A percentile compares a stretch with the other conserved stretches of the same genome.
These are phyloP conservation scores for Leptarthrus brevirostris DNA, from an alignment of 2,888 invertebrate species.

Conservation along the genomic window DNA sequence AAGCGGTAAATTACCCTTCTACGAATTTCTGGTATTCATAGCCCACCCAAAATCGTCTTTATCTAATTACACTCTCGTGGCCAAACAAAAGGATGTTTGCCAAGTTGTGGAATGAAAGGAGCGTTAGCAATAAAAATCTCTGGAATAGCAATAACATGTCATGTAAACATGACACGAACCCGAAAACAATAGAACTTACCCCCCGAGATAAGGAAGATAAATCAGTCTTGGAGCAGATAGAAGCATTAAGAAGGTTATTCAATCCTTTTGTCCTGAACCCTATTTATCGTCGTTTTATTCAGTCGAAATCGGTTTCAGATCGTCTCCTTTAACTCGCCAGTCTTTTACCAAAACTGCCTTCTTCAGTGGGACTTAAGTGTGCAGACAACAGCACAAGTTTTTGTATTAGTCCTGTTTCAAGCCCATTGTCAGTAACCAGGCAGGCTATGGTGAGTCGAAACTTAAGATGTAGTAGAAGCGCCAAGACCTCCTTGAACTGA, in stretches of 20 bases:
- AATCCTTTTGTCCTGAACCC: constrained; percentile 39
- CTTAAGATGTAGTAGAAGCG: constrained; percentile 14
- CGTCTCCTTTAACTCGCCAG: constrained; percentile 34
- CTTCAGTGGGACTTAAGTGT: constrained; percentile 1
- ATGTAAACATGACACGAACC: constrained; percentile 38
- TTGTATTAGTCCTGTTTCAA: background rate
- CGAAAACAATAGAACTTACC: background rate
- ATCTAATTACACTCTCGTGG: constrained; percentile 34
- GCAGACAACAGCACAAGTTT: background rate
- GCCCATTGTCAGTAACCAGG: background rate
- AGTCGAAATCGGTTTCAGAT: constrained; percentile 13
- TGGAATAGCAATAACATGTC: constrained; percentile 29
- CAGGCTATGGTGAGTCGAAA: background rate
- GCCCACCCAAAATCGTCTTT: constrained; percentile 26
- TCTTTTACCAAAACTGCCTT: background rate
- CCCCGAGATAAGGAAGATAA: constrained; percentile 16
- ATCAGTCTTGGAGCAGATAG: background rate
- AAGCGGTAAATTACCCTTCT: background rate
- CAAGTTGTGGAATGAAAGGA: background rate
- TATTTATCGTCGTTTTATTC: constrained; percentile 13
- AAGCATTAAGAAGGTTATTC: constrained; percentile 29
- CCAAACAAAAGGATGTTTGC: constrained; percentile 18
- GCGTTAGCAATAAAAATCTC: constrained; percentile 25
- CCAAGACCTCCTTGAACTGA: constrained; percentile 43
- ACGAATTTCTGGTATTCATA: background rate